Evolutionary conservation across 2,888 invertebrate species (phyloP).

Genomic region (Drosophila prolongata): DNA sequence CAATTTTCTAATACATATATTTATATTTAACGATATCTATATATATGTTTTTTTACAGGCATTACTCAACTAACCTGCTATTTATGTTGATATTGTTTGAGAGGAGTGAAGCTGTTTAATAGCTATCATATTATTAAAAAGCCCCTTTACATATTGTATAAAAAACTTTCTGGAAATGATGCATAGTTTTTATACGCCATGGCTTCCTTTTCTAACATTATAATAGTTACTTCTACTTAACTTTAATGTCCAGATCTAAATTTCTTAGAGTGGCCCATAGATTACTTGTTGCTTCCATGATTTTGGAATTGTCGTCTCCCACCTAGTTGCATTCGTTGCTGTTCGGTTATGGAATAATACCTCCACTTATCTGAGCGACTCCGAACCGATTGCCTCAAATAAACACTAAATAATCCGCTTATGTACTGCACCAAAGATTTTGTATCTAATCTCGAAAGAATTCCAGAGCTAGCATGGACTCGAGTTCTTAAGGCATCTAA

Average conservation of each 20-base stretch:
- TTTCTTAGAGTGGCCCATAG: not conserved
- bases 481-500: constrained; percentile 22
- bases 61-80: too few relatives aligned
- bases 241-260: not conserved
- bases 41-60: too few relatives aligned
- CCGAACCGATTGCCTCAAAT: constrained; percentile 39
- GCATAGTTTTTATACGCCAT: too few relatives aligned
- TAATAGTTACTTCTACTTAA: too few relatives aligned
- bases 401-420: constrained; percentile 26
- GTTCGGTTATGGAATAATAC: constrained; percentile 1
- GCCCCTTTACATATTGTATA: too few relatives aligned
- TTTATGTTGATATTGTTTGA: too few relatives aligned
- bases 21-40: too few relatives aligned
- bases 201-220: too few relatives aligned
- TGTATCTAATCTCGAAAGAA: constrained; percentile 37
- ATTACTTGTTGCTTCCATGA: constrained; percentile 5
- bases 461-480: constrained; percentile 40
- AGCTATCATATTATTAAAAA: too few relatives aligned
- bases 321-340: constrained; percentile 21
- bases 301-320: constrained; percentile 1
- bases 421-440: constrained; percentile 40
- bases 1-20: too few relatives aligned
- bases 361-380: constrained; percentile 1
- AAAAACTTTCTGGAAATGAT: too few relatives aligned
- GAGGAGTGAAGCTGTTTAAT: too few relatives aligned